Evolutionary conservation across 2,797 vertebrate species (phyloP), one percentile per base, ranked within the genome.

Genomic region (Chiloscyllium punctatum): DNA sequence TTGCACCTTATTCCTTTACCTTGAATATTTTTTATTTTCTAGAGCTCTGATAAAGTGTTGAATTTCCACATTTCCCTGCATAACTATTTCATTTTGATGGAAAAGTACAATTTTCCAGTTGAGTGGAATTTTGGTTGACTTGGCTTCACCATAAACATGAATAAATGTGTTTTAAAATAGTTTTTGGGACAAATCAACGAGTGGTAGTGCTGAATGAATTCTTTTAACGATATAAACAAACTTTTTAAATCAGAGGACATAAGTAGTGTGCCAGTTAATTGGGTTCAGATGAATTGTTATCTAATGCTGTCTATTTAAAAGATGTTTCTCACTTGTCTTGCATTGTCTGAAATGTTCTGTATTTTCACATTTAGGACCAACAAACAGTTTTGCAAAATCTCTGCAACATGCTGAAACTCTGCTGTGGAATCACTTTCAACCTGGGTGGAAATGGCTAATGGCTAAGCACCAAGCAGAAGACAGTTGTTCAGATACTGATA

Each of bases 371-470:
- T 96, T 96, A 57, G 97, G 96, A 96, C 96, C 96, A 8, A 97
- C 97, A 82, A 96, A 96, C 0, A 96, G 97, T 66, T 96, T 98
- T 95, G 96, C 96, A 57, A 96, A 96, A 74, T 98, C 97, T 6
- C 66, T 97, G 84, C 97, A 97, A 95, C 97, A 96, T 53, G 97
- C 97, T 0, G 97, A 98, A 95, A 96, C 96, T 30, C 96, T 98
- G 30, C 96, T 97, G 79, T 86, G 96, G 30, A 97, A 82, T 71
- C 96, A 96, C 57, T 96, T 97, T 3, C 97, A 97, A 95, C 97
- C 97, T n/a, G 96, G 96, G 33, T 96, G 97, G 95, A 97, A 96
- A 96, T 97, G 97, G 97, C 96, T 97, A 5, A 97, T 97, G 57
- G 37, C 90, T 92, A 95, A 96, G 0, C 57, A 96, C 51, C 96